Evolutionary conservation across 2,113 vertebrate species (phyloP).

Genomic region (Hemiprocne comata): DNA sequence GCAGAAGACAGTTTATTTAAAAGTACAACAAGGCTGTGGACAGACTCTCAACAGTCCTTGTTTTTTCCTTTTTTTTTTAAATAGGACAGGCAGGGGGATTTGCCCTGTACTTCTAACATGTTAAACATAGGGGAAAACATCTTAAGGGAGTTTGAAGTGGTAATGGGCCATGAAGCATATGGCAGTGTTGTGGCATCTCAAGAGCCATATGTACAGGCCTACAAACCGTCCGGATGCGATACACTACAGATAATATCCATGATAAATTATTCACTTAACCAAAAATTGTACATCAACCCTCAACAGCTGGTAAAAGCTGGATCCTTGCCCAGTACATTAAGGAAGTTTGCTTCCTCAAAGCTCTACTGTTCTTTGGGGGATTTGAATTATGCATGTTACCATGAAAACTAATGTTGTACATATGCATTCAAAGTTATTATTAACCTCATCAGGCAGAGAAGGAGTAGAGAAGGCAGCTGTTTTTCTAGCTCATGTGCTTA

Average conservation of each 20-base stretch:
- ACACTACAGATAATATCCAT: constrained; percentile 73
- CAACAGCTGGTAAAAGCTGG: constrained; percentile 75
- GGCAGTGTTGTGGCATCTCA: constrained; percentile 71
- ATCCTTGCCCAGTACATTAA: constrained; percentile 74
- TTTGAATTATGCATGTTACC: constrained; percentile 78
- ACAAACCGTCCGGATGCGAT: constrained; percentile 71
- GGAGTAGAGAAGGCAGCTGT: constrained; percentile 68
- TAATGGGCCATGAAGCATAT: constrained; percentile 77
- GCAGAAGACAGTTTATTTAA: not conserved
- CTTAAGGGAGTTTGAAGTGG: constrained; percentile 65
- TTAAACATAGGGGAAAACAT: constrained; percentile 43
- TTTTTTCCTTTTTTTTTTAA: not conserved
- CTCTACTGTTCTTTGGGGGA: constrained; percentile 74
- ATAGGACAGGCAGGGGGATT: not conserved
- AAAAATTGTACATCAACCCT: constrained; percentile 76
- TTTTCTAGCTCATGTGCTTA: constrained; percentile 46
- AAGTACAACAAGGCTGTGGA: not conserved
- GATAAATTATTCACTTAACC: constrained; percentile 81
- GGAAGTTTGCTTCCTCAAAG: constrained; percentile 79
- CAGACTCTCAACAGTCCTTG: not conserved
- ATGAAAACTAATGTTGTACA: constrained; percentile 77
- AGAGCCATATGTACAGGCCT: constrained; percentile 72
- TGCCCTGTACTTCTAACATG: not conserved
- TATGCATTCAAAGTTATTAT: constrained; percentile 80
- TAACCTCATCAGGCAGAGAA: constrained; percentile 77